Evolutionary conservation across 2,113 vertebrate species (phyloP).

Genomic region (Uropsilus gracilis): DNA sequence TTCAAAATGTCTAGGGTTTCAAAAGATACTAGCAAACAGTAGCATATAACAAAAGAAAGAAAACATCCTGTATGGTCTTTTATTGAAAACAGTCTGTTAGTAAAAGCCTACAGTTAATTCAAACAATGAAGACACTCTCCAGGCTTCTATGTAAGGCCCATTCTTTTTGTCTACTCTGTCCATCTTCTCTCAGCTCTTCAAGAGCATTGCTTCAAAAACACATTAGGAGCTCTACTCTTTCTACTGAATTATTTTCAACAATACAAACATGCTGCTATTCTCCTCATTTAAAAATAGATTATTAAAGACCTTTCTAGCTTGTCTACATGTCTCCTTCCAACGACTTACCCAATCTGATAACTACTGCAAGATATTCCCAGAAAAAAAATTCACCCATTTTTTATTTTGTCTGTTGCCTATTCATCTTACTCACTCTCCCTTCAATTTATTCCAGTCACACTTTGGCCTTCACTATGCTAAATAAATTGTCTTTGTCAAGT

Average conservation of each 20-base stretch:
- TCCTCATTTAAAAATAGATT: slow-evolving; percentile 6
- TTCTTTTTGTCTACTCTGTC: neutral
- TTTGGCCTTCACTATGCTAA: neutral
- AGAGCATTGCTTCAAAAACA: neutral
- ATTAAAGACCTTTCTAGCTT: neutral
- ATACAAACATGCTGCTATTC: neutral
- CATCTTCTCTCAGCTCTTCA: neutral
- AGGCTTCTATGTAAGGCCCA: neutral
- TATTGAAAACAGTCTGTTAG: neutral
- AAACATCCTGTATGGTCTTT: neutral
- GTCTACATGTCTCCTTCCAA: neutral
- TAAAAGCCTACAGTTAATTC: neutral
- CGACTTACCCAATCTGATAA: neutral
- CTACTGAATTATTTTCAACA: neutral
- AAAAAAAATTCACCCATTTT: neutral
- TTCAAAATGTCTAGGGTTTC: neutral
- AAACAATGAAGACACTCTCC: neutral
- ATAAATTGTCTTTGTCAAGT: neutral
- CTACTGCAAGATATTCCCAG: neutral
- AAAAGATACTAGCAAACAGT: neutral
- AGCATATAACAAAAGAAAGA: neutral
- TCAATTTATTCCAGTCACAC: neutral
- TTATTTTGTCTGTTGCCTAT: neutral
- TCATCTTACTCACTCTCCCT: neutral
- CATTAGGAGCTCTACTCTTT: neutral